phyloP scores from a whole-genome alignment of 1,140 invertebrate species.

The Macrobrachium nipponense region DNA sequence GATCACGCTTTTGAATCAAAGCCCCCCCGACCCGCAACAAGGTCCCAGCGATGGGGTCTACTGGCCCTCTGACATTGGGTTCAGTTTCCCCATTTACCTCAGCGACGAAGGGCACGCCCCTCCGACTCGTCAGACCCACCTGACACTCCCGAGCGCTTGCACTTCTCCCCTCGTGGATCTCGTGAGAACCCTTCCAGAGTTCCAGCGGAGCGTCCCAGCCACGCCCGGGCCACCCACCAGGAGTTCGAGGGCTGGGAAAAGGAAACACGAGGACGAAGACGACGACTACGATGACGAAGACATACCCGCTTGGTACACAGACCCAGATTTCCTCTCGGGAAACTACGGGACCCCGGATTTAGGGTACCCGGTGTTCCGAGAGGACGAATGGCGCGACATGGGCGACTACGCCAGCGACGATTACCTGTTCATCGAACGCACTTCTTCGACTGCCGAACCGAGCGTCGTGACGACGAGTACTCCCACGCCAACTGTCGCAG shows the following conservation, averaged over 20 bases:
- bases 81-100: no score
- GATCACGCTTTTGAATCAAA: background rate
- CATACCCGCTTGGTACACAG: conserved; percentile 39
- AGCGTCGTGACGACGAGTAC: background rate
- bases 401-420: conserved; percentile 24
- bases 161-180: conserved; percentile 29
- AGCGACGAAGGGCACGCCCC: no score
- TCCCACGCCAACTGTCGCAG: background rate
- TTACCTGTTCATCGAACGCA: background rate
- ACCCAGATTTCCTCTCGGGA: conserved; percentile 32
- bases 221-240: background rate
- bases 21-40: no score
- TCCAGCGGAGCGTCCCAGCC: background rate
- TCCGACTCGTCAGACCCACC: background rate
- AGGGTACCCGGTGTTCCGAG: conserved; percentile 34
- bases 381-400: conserved; percentile 46
- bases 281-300: background rate
- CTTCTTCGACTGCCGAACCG: no score
- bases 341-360: conserved; percentile 45
- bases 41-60: no score
- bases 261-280: background rate
- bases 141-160: conserved; percentile 38
- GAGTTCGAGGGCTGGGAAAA: background rate
- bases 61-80: no score
- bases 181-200: background rate